These are phyloP conservation scores for Diabrotica balteata DNA, from an alignment of 2,888 invertebrate genomes.

Conservation along the genomic window DNA sequence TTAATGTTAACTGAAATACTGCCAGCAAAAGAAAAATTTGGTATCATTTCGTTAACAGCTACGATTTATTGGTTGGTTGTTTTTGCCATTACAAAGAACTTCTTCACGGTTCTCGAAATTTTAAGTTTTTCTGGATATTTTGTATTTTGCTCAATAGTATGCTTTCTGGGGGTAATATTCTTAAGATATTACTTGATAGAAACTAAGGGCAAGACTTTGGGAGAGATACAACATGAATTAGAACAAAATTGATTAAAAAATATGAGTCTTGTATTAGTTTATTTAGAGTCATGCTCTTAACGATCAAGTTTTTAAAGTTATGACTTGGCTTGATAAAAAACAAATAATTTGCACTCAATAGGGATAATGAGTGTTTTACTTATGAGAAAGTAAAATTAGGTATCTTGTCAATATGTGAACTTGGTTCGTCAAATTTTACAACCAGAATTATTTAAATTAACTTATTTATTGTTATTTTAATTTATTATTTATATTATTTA, in stretches of 20 bases:
- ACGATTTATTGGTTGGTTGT: constrained; percentile 47
- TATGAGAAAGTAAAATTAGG: too few species aligned
- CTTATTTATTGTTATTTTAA: too few species aligned
- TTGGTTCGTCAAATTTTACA: too few species aligned
- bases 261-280: constrained; percentile 24
- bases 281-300: too few species aligned
- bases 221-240: constrained; percentile 25
- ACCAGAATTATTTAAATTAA: too few species aligned
- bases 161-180: constrained; percentile 37
- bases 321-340: too few species aligned
- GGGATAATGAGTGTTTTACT: too few species aligned
- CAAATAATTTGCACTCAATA: too few species aligned
- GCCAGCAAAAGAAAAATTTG: constrained; percentile 70
- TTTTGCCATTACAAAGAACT: constrained; percentile 43
- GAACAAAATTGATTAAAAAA: neutral
- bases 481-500: too few species aligned
- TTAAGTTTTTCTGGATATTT: constrained; percentile 42
- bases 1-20: constrained; percentile 83
- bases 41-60: constrained; percentile 56
- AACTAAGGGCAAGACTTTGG: constrained; percentile 24
- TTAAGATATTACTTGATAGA: constrained; percentile 39
- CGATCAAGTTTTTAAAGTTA: too few species aligned
- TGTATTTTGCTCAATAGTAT: constrained; percentile 41
- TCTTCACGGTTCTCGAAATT: constrained; percentile 36
- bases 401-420: too few species aligned